Percentiles rank a stretch among this genome's conserved stretches.
Evolutionary conservation across 1,140 invertebrate species (phyloP).

Genomic region (Chironomus tepperi): DNA sequence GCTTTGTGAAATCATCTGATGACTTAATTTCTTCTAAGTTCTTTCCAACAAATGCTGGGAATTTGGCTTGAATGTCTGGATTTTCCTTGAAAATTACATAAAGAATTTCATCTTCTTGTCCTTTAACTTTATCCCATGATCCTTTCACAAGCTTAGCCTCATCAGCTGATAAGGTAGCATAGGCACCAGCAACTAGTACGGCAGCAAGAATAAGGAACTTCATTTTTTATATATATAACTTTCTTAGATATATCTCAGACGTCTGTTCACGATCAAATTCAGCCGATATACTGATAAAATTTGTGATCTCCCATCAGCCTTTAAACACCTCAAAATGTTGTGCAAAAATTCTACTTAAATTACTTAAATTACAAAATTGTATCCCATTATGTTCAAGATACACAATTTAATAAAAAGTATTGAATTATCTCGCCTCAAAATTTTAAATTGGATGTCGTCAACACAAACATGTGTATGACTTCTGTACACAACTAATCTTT

Average conservation of each 20-base stretch:
- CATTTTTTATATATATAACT: background rate
- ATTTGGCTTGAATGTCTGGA: background rate
- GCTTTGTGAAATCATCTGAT: background rate
- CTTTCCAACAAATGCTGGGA: conserved; percentile 5
- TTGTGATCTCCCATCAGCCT: background rate
- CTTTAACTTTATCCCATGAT: background rate
- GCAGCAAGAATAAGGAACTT: background rate
- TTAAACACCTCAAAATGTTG: background rate
- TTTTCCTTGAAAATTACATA: background rate
- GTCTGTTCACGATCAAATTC: background rate
- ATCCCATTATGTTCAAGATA: too few species aligned
- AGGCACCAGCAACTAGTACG: background rate
- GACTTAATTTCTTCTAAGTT: background rate
- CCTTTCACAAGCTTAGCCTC: background rate
- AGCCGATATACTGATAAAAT: background rate
- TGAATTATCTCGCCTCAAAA: too few species aligned
- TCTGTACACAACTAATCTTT: too few species aligned
- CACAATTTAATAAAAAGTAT: too few species aligned
- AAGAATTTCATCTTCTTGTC: background rate
- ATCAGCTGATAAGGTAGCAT: background rate
- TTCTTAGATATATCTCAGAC: background rate
- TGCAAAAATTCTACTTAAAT: too few species aligned
- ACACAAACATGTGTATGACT: too few species aligned
- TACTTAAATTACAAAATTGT: conserved; percentile 14
- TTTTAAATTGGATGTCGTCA: too few species aligned